Base-by-base conservation (phyloP, 2,113 vertebrate species). In the Hylia prasina region DNA sequence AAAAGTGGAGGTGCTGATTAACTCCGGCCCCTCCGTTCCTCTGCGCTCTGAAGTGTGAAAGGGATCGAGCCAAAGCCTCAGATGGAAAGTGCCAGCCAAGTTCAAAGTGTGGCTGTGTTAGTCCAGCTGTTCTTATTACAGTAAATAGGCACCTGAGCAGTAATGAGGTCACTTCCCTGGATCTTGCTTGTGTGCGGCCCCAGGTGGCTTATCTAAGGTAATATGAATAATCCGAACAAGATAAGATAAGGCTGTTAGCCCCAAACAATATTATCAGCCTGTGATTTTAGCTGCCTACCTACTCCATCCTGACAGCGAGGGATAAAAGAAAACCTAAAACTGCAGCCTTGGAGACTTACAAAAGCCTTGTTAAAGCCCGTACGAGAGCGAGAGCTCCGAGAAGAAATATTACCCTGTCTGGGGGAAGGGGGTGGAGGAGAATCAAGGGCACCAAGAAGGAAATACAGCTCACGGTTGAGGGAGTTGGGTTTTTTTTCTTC, bases 121-220 rank as follows among this genome's bases (percentile, higher is more conserved):
- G 81, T 90, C 89, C 91, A 90, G 95, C 94, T 94, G 88, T 90
- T 97, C 94, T 82, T 89, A 79, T 82, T 70, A 68, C 81, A 93
- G 86, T 91, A 94, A 87, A 86, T 94, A 81, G 93, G 66, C 19
- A 18, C 35, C 96, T 95, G 96, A 96, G 94, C 97, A 90, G 94
- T 86, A 95, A 95, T 88, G 94, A 96, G 97, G 96, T 95, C 95
- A 96, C 92, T 91, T 79, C 93, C 93, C 91, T 73, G 88, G 78
- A 53, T 87, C 81, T 70, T 79, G 92, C 93, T 79, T 84, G 91
- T 91, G 79, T 39, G 16, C 30, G 2, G 60, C 66, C 90, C 94
- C 94, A 42, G 85, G 93, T 66, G 79, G 57, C 92, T 97, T 96
- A 96, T 95, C 97, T 76, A 44, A 21, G 77, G 56, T 93, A 69